A percentile compares a stretch with the other conserved stretches of the same genome.
phyloP scores from a whole-genome alignment of 2,888 invertebrate species.

The Cecidostiba fungosa region DNA sequence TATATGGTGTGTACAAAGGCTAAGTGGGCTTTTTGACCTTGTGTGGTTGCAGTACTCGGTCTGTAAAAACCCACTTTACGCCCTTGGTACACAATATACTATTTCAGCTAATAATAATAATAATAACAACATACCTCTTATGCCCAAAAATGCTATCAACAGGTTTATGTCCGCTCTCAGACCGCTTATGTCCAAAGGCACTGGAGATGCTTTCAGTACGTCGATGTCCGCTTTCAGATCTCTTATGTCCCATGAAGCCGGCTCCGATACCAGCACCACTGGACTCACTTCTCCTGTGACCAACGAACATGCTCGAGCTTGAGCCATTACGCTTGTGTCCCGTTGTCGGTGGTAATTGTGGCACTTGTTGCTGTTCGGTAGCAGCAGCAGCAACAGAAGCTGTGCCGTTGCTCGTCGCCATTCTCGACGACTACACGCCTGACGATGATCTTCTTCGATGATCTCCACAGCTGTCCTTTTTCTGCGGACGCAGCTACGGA shows the following conservation, averaged over 20 bases:
- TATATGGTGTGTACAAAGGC: too few species aligned
- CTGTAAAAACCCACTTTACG: too few species aligned
- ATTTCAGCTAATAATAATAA: too few species aligned
- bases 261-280: conserved; percentile 74
- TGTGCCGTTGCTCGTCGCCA: conserved; percentile 31
- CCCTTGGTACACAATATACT: too few species aligned
- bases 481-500: too few species aligned
- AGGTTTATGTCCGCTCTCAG: conserved; percentile 76
- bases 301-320: conserved; percentile 68
- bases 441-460: neutral
- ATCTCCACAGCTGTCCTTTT: neutral
- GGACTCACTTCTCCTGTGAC: conserved; percentile 75
- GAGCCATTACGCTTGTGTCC: conserved; percentile 45
- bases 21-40: too few species aligned
- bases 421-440: conserved; percentile 1
- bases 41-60: too few species aligned
- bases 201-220: conserved; percentile 79
- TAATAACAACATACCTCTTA: too few species aligned
- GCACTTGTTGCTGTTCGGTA: neutral
- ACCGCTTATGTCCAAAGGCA: conserved; percentile 77
- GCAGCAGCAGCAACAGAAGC: neutral
- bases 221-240: conserved; percentile 77
- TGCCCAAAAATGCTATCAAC: conserved; percentile 76
- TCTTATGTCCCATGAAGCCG: conserved; percentile 75
- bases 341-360: neutral